Conservation (phyloP, 2,888 invertebrate species). For the Acrobasis suavella region DNA sequence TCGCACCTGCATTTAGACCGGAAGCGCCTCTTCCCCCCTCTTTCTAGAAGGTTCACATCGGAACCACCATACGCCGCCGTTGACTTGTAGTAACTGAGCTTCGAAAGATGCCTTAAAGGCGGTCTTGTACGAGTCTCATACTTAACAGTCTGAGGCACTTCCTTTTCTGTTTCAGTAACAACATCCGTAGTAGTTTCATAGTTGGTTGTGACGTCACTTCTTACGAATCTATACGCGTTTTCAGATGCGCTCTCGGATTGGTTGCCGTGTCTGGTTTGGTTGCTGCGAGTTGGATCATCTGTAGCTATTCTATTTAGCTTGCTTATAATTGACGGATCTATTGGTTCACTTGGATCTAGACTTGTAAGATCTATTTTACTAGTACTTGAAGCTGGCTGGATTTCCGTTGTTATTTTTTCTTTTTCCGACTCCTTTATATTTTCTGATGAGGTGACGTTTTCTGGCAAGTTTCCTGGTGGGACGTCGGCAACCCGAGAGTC, state of each 20-base stretch:
- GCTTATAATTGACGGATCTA: slow-evolving; percentile 15
- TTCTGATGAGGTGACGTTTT: slow-evolving; percentile 33
- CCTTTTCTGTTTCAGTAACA: slow-evolving; percentile 38
- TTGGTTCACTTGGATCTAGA: neutral
- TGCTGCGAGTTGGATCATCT: slow-evolving; percentile 2
- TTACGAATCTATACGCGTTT: slow-evolving; percentile 11
- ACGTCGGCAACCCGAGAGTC: slow-evolving; percentile 54
- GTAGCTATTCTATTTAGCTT: slow-evolving; percentile 21
- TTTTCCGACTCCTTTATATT: slow-evolving; percentile 30
- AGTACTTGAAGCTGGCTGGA: neutral
- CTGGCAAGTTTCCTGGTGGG: slow-evolving; percentile 35
- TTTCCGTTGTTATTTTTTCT: slow-evolving; percentile 8
- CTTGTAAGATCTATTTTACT: slow-evolving; percentile 3
- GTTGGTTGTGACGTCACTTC: slow-evolving; percentile 32
- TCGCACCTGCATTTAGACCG: slow-evolving; percentile 71
- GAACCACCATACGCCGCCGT: slow-evolving; percentile 37
- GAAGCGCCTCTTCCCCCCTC: slow-evolving; percentile 53
- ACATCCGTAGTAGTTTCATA: slow-evolving; percentile 35
- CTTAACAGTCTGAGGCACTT: slow-evolving; percentile 37
- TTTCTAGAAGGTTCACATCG: slow-evolving; percentile 56
- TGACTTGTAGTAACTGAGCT: slow-evolving; percentile 61
- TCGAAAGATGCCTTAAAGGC: slow-evolving; percentile 50
- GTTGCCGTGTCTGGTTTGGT: neutral
- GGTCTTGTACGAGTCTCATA: slow-evolving; percentile 39
- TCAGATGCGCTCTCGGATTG: slow-evolving; percentile 1